Evolutionary conservation across 1,140 invertebrate genomes (phyloP).

Genomic region (Berghia stephanieae): DNA sequence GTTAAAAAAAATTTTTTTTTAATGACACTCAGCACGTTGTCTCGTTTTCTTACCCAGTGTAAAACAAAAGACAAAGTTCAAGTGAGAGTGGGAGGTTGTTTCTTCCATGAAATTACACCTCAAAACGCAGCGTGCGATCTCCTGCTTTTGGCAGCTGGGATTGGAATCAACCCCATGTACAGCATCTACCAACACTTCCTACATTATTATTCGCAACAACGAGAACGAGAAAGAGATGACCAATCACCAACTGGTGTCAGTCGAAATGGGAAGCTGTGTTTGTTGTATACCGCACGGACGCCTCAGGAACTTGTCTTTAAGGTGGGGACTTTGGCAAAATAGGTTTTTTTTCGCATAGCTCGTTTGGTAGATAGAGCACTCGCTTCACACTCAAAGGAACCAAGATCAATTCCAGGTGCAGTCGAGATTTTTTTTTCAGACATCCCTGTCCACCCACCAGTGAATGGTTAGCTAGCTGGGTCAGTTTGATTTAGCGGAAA

Average conservation of each 20-base stretch:
- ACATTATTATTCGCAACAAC: too few species aligned
- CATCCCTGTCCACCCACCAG: too few species aligned
- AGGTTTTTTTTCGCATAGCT: conserved; percentile 22
- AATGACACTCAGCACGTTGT: not conserved
- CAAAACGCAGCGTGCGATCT: conserved; percentile 40
- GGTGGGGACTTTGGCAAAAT: conserved; percentile 41
- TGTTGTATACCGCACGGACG: conserved; percentile 60
- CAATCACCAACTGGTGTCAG: conserved; percentile 8
- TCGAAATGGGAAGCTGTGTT: conserved; percentile 39
- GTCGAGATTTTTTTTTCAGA: too few species aligned
- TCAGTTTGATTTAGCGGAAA: too few species aligned
- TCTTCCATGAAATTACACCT: conserved; percentile 49
- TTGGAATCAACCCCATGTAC: conserved; percentile 65
- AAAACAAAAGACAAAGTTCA: conserved; percentile 49
- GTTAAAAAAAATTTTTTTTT: not conserved
- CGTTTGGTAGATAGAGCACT: too few species aligned
- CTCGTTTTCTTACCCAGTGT: conserved; percentile 48
- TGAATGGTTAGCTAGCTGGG: too few species aligned
- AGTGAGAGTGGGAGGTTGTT: conserved; percentile 61
- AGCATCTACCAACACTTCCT: conserved; percentile 62
- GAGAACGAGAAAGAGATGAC: conserved; percentile 50
- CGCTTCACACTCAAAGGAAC: too few species aligned
- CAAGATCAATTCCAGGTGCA: too few species aligned
- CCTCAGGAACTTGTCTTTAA: conserved; percentile 60
- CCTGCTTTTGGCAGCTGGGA: conserved; percentile 64